These are phyloP conservation scores for Chelonus formosanus DNA, from an alignment of 2,888 invertebrate genomes.

Conservation along the genomic window DNA sequence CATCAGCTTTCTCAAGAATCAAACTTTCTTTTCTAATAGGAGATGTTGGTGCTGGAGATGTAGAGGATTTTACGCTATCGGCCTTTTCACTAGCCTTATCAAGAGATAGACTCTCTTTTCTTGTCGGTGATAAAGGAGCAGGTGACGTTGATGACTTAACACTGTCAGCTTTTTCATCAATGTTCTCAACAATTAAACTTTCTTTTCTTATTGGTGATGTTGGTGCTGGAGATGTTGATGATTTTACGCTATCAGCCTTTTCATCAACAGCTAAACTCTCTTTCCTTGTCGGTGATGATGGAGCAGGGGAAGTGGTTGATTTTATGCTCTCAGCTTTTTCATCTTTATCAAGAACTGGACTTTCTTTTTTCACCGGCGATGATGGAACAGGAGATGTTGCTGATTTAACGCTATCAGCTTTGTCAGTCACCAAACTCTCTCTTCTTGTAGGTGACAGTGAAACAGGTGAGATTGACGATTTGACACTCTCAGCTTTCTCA, in stretches of 20 bases:
- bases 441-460: too few species aligned
- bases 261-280: constrained; percentile 3
- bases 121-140: neutral
- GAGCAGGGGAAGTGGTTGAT: constrained; percentile 12
- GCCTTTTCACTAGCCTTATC: constrained; percentile 15
- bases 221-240: neutral
- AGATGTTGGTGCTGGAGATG: neutral
- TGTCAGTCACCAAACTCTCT: too few species aligned
- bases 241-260: neutral
- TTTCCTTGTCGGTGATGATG: too few species aligned
- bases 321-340: constrained; percentile 18
- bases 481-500: too few species aligned
- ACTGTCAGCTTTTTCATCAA: neutral
- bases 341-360: constrained; percentile 9
- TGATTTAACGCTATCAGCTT: too few species aligned
- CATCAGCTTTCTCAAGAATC: neutral
- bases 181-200: neutral
- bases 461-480: too few species aligned
- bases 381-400: too few species aligned
- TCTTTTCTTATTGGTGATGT: constrained; percentile 15
- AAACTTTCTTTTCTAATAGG: constrained; percentile 10
- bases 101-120: constrained; percentile 6
- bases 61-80: constrained; percentile 1
- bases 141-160: constrained; percentile 4
- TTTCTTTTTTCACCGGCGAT: too few species aligned